Percentiles rank a stretch among this genome's conserved stretches.
Conservation (phyloP, 2,797 vertebrate genomes). For the Anas flavirostris region DNA sequence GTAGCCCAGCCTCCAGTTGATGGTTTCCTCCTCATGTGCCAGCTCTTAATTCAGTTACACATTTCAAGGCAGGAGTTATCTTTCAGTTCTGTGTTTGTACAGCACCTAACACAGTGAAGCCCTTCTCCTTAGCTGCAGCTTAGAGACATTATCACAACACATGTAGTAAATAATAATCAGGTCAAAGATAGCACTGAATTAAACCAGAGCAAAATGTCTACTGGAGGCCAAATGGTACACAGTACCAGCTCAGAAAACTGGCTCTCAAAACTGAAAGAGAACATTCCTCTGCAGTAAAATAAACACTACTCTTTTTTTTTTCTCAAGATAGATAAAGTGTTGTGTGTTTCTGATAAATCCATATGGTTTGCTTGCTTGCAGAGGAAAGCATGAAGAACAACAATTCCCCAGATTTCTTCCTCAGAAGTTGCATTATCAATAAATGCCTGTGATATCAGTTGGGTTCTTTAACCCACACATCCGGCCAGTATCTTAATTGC, state of each 20-base stretch:
- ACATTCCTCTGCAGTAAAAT: constrained; percentile 73
- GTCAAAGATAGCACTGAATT: constrained; percentile 62
- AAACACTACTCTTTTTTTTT: constrained; percentile 74
- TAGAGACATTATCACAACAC: constrained; percentile 47
- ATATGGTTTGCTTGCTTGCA: constrained; percentile 71
- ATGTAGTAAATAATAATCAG: constrained; percentile 63
- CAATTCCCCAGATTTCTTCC: constrained; percentile 75
- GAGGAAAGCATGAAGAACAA: constrained; percentile 74
- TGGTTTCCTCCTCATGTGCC: background rate
- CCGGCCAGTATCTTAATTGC: constrained; percentile 82
- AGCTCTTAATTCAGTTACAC: background rate
- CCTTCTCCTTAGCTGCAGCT: constrained; percentile 38
- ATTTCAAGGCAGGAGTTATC: constrained; percentile 11
- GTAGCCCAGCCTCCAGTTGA: background rate
- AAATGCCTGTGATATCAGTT: constrained; percentile 79
- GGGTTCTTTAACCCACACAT: constrained; percentile 78
- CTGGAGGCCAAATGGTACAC: background rate
- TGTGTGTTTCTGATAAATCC: constrained; percentile 71
- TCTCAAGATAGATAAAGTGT: constrained; percentile 69
- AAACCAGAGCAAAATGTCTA: constrained; percentile 25
- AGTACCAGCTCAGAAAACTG: constrained; percentile 46
- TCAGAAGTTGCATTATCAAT: constrained; percentile 80
- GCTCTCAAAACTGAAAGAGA: constrained; percentile 68
- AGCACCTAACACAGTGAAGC: constrained; percentile 22
- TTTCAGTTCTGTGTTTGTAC: constrained; percentile 22